Evolutionary conservation across 2,113 vertebrate species (phyloP).

Genomic region (Mesembrinibis cayennensis): DNA sequence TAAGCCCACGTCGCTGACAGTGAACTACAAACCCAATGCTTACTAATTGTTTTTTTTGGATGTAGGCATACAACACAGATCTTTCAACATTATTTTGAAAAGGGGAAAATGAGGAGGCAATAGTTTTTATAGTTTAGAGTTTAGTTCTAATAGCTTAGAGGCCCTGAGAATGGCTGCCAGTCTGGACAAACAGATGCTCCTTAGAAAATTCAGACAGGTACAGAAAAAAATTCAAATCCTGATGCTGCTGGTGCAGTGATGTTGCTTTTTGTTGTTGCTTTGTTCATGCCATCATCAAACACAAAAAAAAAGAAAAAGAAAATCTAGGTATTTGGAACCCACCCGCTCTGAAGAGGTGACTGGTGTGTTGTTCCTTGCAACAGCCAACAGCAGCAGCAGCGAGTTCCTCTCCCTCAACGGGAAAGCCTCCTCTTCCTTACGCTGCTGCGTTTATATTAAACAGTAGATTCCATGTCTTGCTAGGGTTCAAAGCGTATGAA

Average conservation of each 20-base stretch:
- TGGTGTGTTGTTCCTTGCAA: conserved; percentile 10
- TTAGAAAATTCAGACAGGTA: conserved; percentile 46
- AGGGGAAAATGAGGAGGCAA: conserved; percentile 8
- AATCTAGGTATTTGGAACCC: conserved; percentile 62
- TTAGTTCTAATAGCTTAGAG: background rate
- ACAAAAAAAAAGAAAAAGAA: background rate
- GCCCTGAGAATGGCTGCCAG: conserved; percentile 66
- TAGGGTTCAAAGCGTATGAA: conserved; percentile 45
- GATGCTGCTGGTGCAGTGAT: conserved; percentile 47
- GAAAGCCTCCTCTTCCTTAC: conserved; percentile 16
- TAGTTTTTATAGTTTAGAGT: background rate
- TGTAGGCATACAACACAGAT: background rate
- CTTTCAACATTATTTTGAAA: background rate
- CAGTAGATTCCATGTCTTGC: conserved; percentile 29
- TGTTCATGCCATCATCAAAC: conserved; percentile 57
- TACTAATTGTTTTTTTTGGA: background rate
- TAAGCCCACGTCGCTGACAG: background rate
- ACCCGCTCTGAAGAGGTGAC: conserved; percentile 39
- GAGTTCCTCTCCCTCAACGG: conserved; percentile 21
- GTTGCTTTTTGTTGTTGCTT: conserved; percentile 47
- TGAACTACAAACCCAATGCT: background rate
- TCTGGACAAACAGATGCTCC: conserved; percentile 30
- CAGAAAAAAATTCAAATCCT: conserved; percentile 27
- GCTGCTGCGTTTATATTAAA: background rate
- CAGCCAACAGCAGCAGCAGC: conserved; percentile 7